Base-by-base conservation (phyloP, 2,113 vertebrate species). In the Gavia stellata region DNA sequence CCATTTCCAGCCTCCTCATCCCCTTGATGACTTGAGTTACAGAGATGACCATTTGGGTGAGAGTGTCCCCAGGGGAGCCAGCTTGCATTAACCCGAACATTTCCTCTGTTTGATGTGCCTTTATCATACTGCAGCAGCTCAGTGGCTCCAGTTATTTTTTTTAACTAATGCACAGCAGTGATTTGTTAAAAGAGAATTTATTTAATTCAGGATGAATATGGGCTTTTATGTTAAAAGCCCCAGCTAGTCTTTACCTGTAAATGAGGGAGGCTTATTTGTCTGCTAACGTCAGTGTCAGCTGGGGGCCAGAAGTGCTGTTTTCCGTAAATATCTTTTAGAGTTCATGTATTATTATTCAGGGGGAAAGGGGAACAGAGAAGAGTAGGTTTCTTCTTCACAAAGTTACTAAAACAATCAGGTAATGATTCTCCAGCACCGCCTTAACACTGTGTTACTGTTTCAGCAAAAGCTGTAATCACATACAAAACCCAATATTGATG, bases 1-100 rank as follows among this genome's bases (percentile, higher is more conserved):
- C 98, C 95, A 49, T 94, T 98, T 92, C 97, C 98, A 93, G 97
- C 96, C 94, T 88, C 97, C 97, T 94, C 38, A 86, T 92, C 94
- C 92, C 85, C 67, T 16, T 7, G 28, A 12, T 77, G 96, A 88
- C 84, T 97, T 92, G 85, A 63, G 68, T 97, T 93, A 78, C 96
- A 71, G 83, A 73, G 18, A 63, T 84, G 92, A 62, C 87, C 96
- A 85, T 81, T 80, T 81, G 80, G 81, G 71, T 68, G 82, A 89
- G 84, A 50, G 65, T 20, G 91, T 85, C 92, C 82, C 25, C 2
- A 0, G 50, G 78, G 96, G 93, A 85, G 56, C 74, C 89, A 74
- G 44, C 49, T 92, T 91, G 59, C 97, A 90, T 94, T 96, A 95
- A 92, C 86, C 79, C 12, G 45, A 81, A 79, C 53, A 45, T 92